These are phyloP conservation scores for Lycocorax pyrrhopterus DNA, from an alignment of 2,113 vertebrate genomes.

Conservation along the genomic window DNA sequence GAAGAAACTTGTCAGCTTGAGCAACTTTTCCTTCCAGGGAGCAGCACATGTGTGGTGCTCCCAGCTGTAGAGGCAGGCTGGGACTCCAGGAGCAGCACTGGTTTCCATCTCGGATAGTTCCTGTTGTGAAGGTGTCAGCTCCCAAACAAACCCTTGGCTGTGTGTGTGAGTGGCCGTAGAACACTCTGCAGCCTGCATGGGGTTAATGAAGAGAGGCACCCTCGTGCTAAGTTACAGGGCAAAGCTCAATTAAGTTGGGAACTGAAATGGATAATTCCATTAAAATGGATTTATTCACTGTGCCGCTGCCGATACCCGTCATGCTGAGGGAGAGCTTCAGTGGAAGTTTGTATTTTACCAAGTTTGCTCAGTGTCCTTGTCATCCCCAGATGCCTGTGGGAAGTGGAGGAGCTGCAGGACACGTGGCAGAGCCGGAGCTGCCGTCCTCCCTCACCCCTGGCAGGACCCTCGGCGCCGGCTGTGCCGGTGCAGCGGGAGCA, in stretches of 20 bases:
- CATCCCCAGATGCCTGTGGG: accelerated
- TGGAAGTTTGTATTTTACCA: neutral
- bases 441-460: accelerated
- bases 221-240: neutral
- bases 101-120: neutral
- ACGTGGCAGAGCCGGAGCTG: accelerated
- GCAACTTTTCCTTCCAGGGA: neutral
- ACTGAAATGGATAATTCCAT: constrained; percentile 57
- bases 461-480: accelerated
- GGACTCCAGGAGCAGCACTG: neutral
- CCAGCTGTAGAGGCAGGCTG: neutral
- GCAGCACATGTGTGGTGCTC: accelerated
- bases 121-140: accelerated
- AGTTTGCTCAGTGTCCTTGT: neutral
- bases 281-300: constrained; percentile 15
- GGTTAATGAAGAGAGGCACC: constrained; percentile 25
- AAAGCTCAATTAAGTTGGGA: constrained; percentile 39
- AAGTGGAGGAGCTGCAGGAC: accelerated
- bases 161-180: neutral
- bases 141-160: neutral
- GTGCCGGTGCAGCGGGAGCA: accelerated
- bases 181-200: neutral
- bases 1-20: neutral
- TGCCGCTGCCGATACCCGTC: neutral
- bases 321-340: neutral